Percentiles rank a stretch among this genome's conserved stretches.
phyloP scores from a whole-genome alignment of 2,113 vertebrate genomes.

The Zeus faber region DNA sequence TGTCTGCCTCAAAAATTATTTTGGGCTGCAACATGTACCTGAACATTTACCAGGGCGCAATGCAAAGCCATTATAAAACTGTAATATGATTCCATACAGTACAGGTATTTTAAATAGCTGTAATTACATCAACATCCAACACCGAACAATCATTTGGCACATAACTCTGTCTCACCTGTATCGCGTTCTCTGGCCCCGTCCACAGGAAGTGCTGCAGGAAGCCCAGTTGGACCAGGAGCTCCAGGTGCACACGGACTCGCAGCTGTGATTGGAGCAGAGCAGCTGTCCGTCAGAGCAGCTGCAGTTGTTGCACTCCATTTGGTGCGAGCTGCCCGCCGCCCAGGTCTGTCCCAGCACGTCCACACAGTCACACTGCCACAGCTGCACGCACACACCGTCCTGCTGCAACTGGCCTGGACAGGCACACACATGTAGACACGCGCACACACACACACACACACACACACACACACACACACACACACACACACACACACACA shows the following conservation, averaged over 20 bases:
- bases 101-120: no score
- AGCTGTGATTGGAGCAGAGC: constrained; percentile 74
- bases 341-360: constrained; percentile 78
- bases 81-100: no score
- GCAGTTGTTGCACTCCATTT: constrained; percentile 81
- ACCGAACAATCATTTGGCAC: neutral
- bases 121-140: no score
- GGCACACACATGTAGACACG: constrained; percentile 12
- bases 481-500: neutral
- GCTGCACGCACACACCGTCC: constrained; percentile 75
- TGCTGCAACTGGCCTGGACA: constrained; percentile 78
- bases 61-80: no score
- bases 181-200: constrained; percentile 72
- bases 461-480: neutral
- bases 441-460: neutral
- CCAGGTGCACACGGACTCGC: constrained; percentile 75
- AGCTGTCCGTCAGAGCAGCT: constrained; percentile 78
- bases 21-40: no score
- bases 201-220: constrained; percentile 80
- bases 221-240: constrained; percentile 88
- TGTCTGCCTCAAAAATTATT: no score
- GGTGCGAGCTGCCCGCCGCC: constrained; percentile 80
- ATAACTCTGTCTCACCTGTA: constrained; percentile 72
- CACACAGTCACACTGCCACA: constrained; percentile 82
- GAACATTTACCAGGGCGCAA: no score